Conservation (phyloP, 2,113 vertebrate genomes). For the Manacus vitellinus region DNA sequence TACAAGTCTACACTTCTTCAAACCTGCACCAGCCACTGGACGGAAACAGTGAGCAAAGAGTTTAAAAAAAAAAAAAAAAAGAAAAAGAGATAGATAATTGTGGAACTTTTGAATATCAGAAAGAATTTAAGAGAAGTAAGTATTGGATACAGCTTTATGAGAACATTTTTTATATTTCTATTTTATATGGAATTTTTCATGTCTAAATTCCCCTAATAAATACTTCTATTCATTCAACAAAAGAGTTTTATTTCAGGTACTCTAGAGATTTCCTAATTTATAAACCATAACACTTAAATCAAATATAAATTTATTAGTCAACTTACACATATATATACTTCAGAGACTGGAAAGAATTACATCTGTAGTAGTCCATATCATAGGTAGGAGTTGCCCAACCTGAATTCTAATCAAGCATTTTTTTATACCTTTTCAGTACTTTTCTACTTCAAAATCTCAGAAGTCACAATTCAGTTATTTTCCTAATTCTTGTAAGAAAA, state of each 20-base stretch:
- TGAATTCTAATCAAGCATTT: not conserved
- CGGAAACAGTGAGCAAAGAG: not conserved
- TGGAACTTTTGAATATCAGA: not conserved
- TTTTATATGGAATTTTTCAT: not conserved
- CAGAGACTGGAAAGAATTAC: not conserved
- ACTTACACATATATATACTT: accelerated
- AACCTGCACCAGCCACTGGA: not conserved
- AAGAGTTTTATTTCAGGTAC: not conserved
- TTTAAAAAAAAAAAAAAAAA: not conserved
- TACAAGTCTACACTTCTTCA: not conserved
- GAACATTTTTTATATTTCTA: not conserved
- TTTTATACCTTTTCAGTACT: not conserved
- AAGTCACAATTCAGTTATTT: not conserved
- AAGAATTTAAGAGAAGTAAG: not conserved
- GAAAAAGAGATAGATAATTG: not conserved
- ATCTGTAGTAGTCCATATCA: not conserved
- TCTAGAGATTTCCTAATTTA: not conserved
- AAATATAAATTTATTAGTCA: not conserved
- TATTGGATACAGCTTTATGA: not conserved
- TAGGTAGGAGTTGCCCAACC: not conserved
- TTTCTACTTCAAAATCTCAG: not conserved
- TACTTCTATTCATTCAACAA: not conserved
- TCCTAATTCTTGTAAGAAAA: not conserved
- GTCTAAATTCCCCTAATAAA: not conserved
- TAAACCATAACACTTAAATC: not conserved